Conservation (phyloP, 2,113 vertebrate genomes). For the Mormoops blainvillei region DNA sequence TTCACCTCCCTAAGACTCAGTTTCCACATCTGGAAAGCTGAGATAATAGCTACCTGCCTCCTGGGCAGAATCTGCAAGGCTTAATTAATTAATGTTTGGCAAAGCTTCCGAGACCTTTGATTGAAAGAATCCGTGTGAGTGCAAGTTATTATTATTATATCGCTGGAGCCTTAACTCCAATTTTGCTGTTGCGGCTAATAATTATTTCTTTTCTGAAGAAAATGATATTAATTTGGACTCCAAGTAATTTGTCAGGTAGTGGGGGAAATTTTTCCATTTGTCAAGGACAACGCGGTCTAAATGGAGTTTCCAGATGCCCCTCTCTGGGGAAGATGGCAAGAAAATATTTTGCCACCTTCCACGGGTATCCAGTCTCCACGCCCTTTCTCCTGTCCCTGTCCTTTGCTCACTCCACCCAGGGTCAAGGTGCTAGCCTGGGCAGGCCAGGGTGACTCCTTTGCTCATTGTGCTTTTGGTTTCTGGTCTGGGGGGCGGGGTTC, state of each 20-base stretch:
- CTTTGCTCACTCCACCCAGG: accelerated
- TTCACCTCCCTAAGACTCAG: constrained; percentile 60
- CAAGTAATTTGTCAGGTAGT: constrained; percentile 21
- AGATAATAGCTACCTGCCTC: constrained; percentile 64
- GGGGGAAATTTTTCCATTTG: neutral
- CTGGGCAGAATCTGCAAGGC: constrained; percentile 1
- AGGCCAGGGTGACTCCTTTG: neutral
- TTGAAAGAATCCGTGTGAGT: constrained; percentile 29
- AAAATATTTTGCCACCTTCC: neutral
- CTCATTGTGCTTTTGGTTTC: neutral
- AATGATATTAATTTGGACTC: constrained; percentile 62
- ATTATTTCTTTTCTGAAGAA: constrained; percentile 61
- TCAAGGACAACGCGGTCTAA: neutral
- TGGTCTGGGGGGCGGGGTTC: too few species aligned
- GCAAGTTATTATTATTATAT: constrained; percentile 66
- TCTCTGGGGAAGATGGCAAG: neutral
- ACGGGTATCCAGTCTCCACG: neutral
- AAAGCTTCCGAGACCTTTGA: constrained; percentile 65
- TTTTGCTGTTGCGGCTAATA: constrained; percentile 55
- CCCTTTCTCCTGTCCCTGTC: too few species aligned
- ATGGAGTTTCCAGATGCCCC: neutral
- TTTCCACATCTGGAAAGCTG: constrained; percentile 65
- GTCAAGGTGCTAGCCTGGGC: accelerated
- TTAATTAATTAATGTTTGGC: constrained; percentile 75
- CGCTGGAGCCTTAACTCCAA: constrained; percentile 42